Conservation (phyloP, 2,797 vertebrate genomes). For the Oreonectes daqikongensis region DNA sequence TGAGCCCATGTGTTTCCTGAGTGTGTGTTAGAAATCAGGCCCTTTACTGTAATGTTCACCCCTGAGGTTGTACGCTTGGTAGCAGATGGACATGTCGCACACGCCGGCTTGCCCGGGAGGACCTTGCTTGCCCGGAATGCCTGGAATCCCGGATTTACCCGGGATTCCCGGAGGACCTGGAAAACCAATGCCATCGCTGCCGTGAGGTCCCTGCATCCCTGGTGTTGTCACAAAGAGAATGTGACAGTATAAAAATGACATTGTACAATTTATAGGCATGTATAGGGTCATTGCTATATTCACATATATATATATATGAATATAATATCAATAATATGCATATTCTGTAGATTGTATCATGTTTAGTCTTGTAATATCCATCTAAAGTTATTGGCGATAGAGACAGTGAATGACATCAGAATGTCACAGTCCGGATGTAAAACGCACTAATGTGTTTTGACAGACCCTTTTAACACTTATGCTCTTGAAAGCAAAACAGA, state of each 20-base stretch:
- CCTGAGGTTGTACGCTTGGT: constrained; percentile 76
- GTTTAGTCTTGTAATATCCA: too few relatives aligned
- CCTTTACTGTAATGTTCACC: constrained; percentile 81
- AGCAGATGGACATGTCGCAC: constrained; percentile 80
- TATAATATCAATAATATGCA: not conserved
- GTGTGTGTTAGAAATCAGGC: constrained; percentile 72
- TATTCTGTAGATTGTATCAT: too few relatives aligned
- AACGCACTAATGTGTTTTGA: not conserved
- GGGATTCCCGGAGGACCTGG: constrained; percentile 74
- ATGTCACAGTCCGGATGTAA: not conserved
- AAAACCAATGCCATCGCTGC: constrained; percentile 74
- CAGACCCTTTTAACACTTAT: not conserved
- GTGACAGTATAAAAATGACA: not conserved
- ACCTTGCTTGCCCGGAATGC: constrained; percentile 76
- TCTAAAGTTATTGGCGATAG: not conserved
- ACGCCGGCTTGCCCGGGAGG: constrained; percentile 72
- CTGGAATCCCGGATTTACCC: constrained; percentile 74
- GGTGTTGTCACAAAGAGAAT: constrained; percentile 29
- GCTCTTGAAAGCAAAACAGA: constrained; percentile 1
- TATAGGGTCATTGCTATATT: not conserved
- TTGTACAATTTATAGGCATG: not conserved
- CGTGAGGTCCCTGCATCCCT: constrained; percentile 77
- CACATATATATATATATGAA: not conserved
- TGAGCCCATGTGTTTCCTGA: constrained; percentile 19
- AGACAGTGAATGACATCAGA: not conserved